These are phyloP conservation scores for Rostratula benghalensis DNA, from an alignment of 2,113 vertebrate genomes.

Conservation along the genomic window DNA sequence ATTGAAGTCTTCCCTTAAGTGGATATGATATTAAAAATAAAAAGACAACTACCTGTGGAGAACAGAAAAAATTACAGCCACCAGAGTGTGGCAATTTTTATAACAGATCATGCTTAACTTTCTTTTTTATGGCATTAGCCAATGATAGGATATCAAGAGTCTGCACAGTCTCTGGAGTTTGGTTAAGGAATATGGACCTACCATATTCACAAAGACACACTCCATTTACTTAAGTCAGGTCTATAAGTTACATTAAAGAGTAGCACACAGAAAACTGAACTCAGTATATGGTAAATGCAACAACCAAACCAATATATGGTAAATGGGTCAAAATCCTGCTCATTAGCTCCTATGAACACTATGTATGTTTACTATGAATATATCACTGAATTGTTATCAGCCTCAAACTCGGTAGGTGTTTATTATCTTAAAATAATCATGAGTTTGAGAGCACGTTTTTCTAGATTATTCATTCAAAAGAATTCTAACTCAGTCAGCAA, in stretches of 20 bases:
- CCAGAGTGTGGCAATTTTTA: not conserved
- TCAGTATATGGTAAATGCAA: not conserved
- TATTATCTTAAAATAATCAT: not conserved
- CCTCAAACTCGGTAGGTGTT: not conserved
- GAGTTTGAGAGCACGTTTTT: not conserved
- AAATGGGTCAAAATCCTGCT: not conserved
- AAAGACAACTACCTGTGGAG: not conserved
- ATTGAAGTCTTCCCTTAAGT: not conserved
- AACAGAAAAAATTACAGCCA: not conserved
- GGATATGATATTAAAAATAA: not conserved
- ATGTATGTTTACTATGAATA: not conserved
- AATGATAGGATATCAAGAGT: not conserved
- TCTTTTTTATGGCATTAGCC: not conserved
- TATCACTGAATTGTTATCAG: not conserved
- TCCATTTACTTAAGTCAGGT: not conserved
- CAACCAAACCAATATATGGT: accelerated
- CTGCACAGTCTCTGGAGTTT: not conserved
- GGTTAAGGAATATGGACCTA: not conserved
- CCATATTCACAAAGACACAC: not conserved
- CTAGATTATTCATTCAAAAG: not conserved
- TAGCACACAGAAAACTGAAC: not conserved
- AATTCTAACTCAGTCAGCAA: not conserved
- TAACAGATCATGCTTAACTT: not conserved
- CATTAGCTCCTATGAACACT: not conserved
- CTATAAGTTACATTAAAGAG: not conserved